Conservation (phyloP, 2,797 vertebrate genomes). For the Amniataba percoides region DNA sequence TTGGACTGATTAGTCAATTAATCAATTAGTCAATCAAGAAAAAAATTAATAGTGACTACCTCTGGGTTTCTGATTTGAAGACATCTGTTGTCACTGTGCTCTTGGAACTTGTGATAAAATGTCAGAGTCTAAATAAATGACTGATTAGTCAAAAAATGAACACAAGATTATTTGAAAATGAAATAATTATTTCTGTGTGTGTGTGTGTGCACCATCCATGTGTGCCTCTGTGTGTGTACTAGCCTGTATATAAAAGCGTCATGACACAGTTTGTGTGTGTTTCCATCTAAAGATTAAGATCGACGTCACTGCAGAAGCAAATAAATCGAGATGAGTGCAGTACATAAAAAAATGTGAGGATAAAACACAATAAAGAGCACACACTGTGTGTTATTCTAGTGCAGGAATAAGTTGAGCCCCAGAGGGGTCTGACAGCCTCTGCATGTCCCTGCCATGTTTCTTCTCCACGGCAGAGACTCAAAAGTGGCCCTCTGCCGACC, state of each 20-base stretch:
- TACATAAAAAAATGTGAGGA: neutral
- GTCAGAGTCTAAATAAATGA: neutral
- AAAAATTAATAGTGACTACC: neutral
- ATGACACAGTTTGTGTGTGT: neutral
- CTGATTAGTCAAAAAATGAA: neutral
- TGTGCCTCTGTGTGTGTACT: neutral
- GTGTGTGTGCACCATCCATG: neutral
- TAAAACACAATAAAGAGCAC: neutral
- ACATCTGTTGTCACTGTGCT: neutral
- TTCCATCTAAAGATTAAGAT: constrained; percentile 4
- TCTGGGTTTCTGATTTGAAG: too few relatives aligned
- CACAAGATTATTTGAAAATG: neutral
- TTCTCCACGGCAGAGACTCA: constrained; percentile 40
- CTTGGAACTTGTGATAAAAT: neutral
- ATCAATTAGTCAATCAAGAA: neutral
- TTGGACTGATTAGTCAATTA: neutral
- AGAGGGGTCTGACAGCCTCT: constrained; percentile 16
- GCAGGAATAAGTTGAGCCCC: constrained; percentile 17
- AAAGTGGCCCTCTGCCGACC: constrained; percentile 30
- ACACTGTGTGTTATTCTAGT: constrained; percentile 11
- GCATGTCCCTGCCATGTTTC: constrained; percentile 59
- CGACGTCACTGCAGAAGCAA: constrained; percentile 1
- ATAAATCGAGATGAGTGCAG: neutral
- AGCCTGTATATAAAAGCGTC: neutral
- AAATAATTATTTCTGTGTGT: neutral